A percentile compares a stretch with the other conserved stretches of the same genome.
Evolutionary conservation across 1,140 invertebrate species (phyloP).

Genomic region (Drosophila erecta): DNA sequence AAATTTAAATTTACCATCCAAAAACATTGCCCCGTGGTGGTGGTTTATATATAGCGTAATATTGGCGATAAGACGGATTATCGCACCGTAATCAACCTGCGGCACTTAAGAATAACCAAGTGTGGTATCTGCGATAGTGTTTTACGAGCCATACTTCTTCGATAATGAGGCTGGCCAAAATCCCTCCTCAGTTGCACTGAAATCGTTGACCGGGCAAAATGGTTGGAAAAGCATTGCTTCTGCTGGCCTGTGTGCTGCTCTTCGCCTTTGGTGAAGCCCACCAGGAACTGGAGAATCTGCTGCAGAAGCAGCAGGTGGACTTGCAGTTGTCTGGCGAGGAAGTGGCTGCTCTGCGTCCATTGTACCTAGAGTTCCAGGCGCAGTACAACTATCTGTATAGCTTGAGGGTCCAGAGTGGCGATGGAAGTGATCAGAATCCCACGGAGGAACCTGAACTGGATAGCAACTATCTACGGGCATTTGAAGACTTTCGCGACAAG

Average conservation of each 20-base stretch:
- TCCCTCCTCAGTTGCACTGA: slow-evolving; percentile 40
- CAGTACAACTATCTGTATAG: slow-evolving; percentile 67
- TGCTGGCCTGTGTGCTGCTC: slow-evolving; percentile 24
- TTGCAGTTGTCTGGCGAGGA: slow-evolving; percentile 55
- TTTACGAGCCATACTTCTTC: slow-evolving; percentile 26
- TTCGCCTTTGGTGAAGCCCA: slow-evolving; percentile 26
- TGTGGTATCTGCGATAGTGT: slow-evolving; percentile 49
- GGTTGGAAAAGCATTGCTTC: slow-evolving; percentile 32
- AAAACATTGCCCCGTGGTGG: slow-evolving; percentile 39
- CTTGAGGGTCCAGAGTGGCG: slow-evolving; percentile 36
- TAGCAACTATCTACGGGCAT: slow-evolving; percentile 31
- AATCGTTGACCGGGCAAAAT: slow-evolving; percentile 30
- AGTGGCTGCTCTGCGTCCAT: slow-evolving; percentile 57
- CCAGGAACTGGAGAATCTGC: slow-evolving; percentile 47
- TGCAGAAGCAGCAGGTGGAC: slow-evolving; percentile 50
- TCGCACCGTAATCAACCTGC: slow-evolving; percentile 43
- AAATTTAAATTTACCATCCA: slow-evolving; percentile 25
- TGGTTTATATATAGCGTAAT: slow-evolving; percentile 29
- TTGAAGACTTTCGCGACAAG: slow-evolving; percentile 46
- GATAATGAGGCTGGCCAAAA: slow-evolving; percentile 28
- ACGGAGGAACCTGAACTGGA: slow-evolving; percentile 19
- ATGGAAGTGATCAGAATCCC: slow-evolving; percentile 46
- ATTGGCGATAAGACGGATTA: slow-evolving; percentile 59
- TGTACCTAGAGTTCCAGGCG: slow-evolving; percentile 63
- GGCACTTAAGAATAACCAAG: slow-evolving; percentile 60